Evolutionary conservation across 2,797 vertebrate genomes (phyloP).

Genomic region (Odontamblyopus rebecca): DNA sequence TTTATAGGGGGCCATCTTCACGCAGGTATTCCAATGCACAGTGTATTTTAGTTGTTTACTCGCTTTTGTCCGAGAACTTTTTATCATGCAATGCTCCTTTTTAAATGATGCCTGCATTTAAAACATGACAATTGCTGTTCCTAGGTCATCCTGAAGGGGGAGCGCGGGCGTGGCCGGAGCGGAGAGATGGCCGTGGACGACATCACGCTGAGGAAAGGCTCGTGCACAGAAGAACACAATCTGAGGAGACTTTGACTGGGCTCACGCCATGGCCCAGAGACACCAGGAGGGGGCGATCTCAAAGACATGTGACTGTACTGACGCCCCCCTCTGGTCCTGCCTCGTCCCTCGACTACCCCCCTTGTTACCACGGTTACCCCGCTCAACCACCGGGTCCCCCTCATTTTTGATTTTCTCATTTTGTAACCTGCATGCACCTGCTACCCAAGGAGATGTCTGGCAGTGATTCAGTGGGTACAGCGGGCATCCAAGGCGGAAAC

Average conservation of each 20-base stretch:
- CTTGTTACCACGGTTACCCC: not conserved
- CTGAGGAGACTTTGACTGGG: constrained; percentile 77
- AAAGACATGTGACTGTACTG: constrained; percentile 65
- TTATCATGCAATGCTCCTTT: no score
- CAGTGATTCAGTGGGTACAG: constrained; percentile 16
- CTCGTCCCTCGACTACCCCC: constrained; percentile 13
- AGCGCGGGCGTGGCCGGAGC: constrained; percentile 81
- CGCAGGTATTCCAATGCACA: no score
- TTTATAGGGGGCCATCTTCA: no score
- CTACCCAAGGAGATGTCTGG: constrained; percentile 49
- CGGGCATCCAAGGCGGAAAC: no score
- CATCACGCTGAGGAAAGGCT: constrained; percentile 87
- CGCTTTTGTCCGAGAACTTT: no score
- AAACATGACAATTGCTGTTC: constrained; percentile 31
- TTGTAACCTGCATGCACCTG: constrained; percentile 52
- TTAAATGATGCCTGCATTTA: not conserved
- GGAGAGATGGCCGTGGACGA: constrained; percentile 94
- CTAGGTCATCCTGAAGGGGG: constrained; percentile 94
- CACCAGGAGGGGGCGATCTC: constrained; percentile 46
- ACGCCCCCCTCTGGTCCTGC: constrained; percentile 39
- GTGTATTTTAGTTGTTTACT: no score
- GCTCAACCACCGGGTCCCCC: constrained; percentile 36
- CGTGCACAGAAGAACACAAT: constrained; percentile 84
- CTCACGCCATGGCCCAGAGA: constrained; percentile 22
- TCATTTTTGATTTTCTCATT: constrained; percentile 33